Evolutionary conservation across 2,113 vertebrate genomes (phyloP), one percentile per base, ranked within the genome.

Genomic region (Esox niger): DNA sequence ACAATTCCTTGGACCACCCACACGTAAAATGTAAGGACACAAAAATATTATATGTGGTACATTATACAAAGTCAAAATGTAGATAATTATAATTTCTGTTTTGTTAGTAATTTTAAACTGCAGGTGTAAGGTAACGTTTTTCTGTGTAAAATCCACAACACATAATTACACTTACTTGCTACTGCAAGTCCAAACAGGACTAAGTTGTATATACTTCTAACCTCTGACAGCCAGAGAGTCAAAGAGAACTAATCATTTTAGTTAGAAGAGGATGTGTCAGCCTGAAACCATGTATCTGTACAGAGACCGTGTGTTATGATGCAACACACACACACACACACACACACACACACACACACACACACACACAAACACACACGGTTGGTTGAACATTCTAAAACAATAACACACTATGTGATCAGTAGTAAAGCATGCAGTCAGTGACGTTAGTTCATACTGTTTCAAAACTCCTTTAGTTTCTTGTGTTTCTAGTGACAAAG

Each of bases 161-260:
- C 62, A 74, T 73, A 4, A 71, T 73, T 23, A n/a, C 27, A 25
- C 1, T 64, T 27, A 82, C 78, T 65, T 79, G 32, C 75, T 62
- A 43, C 33, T 13, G 31, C 84, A 21, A 79, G 87, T 77, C 54
- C 61, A 73, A 76, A 76, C 80, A 56, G 0, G 78, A 62, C 66
- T 73, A 30, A 27, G 73, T 73, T 78, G 73, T 46, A 70, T 54
- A 62, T 69, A 26, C 26, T 47, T 70, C 46, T n/a, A n/a, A n/a
- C n/a, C n/a, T n/a, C n/a, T 33, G 66, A 30, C 61, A 43, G 47
- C 43, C 58, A 31, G 38, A 49, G 2, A 49, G n/a, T 2, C 1
- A 49, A 13, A 17, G 63, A 79, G 74, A 60, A 69, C 55, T 70
- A 68, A 77, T 79, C 43, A 79, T 69, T 73, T 55, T 69, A 65